Evolutionary conservation across 2,113 vertebrate genomes (phyloP).

Genomic region (Chaenogobius annularis): DNA sequence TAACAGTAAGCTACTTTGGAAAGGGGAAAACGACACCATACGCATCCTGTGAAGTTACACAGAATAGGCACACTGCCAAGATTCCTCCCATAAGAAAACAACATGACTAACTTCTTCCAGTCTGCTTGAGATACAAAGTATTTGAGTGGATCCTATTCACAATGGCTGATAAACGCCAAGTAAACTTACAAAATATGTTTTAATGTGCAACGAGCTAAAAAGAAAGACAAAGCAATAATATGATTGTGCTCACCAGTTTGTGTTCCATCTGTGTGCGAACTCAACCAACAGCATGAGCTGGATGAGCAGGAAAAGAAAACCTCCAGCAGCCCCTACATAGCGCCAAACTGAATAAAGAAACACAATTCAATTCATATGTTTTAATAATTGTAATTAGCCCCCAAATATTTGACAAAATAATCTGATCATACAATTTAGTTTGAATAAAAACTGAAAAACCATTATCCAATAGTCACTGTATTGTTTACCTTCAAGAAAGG

Average conservation of each 20-base stretch:
- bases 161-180: not conserved
- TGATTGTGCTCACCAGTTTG: slow-evolving; percentile 88
- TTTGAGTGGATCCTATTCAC: slow-evolving; percentile 3
- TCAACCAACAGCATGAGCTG: slow-evolving; percentile 93
- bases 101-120: slow-evolving; percentile 17
- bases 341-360: slow-evolving; percentile 84
- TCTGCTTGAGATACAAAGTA: not conserved
- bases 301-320: slow-evolving; percentile 87
- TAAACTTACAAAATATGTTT: not conserved
- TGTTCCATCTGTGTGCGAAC: slow-evolving; percentile 98
- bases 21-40: slow-evolving; percentile 29
- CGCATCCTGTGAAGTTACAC: slow-evolving; percentile 48
- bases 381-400: not conserved
- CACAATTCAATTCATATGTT: not conserved
- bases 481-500: slow-evolving; percentile 88
- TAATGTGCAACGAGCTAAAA: not conserved
- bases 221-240: slow-evolving; percentile 3
- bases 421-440: too few species aligned
- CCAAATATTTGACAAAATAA: too few species aligned
- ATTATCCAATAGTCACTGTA: not conserved
- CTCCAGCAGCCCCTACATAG: slow-evolving; percentile 85
- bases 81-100: slow-evolving; percentile 9
- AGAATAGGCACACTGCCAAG: slow-evolving; percentile 26
- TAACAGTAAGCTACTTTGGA: not conserved
- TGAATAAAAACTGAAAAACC: not conserved